Base-by-base conservation (phyloP, 2,888 invertebrate genomes). In the Liopterus haemorrhoidalis region DNA sequence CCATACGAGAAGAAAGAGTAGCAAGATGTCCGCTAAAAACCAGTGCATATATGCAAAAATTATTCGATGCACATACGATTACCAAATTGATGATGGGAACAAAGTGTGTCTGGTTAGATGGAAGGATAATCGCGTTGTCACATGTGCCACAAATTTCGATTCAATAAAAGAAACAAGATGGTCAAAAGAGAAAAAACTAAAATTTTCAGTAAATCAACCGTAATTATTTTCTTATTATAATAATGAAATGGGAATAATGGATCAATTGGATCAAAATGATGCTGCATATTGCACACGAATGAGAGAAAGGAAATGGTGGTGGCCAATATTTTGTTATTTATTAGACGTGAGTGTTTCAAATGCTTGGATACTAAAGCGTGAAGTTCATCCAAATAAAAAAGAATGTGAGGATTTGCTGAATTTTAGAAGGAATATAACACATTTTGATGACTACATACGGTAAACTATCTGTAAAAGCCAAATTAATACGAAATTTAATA, bases 271-370 rank as follows among this genome's bases (percentile, higher is more conserved):
- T 41, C 38, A 38, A 28, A 9, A 33, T 27, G 27, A 27, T 25
- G 31, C 35, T 21, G 38, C 33, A 14, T 42, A 42, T 33, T 21
- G 42, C 11, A 38, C 42, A 4, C 28, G 38, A 16, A 47, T 36
- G 27, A 9, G 32, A 4, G 40, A 46, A 14, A 36, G 20, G 25
- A 47, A 47, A 37, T 41, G 41, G 41, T 41, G 25, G 11, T 41
- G 32, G 47, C 37, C 47, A 8, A 46, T 46, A n/a, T 46, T 41
- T 25, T 27, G 28, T 19, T 48, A 35, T 22, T 45, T 45, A 31
- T 25, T 46, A 15, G 46, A 46, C 31, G 41, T 30, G 15, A 22
- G 22, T 20, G 35, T 45, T 25, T 20, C 35, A 16, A 45, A 45
- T 40, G 25, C 40, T 15, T 46, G 33, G 19, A 15, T 40, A 2